These are phyloP conservation scores for Lineus longissimus DNA, from an alignment of 1,140 invertebrate genomes.

Conservation along the genomic window DNA sequence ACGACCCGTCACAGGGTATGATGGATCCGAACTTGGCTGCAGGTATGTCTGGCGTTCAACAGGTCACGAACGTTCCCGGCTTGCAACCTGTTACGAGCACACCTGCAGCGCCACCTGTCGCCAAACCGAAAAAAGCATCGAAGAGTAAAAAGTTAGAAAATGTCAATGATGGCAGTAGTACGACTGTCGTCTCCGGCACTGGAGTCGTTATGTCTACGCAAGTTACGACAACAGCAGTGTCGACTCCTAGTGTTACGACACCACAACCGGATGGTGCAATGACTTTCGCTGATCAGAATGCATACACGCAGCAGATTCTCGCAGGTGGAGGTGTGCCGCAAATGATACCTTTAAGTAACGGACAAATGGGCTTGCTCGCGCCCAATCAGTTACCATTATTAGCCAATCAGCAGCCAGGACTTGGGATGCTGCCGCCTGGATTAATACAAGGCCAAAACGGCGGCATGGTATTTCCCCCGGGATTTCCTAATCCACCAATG, in stretches of 20 bases:
- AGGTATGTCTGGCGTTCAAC: neutral
- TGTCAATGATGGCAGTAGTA: no score
- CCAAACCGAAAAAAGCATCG: constrained; percentile 3
- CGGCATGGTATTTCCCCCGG: constrained; percentile 8
- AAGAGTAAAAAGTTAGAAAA: constrained; percentile 5
- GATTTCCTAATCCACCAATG: constrained; percentile 29
- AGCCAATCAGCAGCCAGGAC: neutral
- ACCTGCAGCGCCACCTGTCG: neutral
- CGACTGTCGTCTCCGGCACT: no score
- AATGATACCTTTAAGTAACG: constrained; percentile 11
- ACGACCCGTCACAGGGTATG: constrained; percentile 28
- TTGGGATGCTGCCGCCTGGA: neutral
- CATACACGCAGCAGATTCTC: neutral
- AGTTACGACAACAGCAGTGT: no score
- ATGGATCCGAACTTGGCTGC: constrained; percentile 3
- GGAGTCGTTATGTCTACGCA: no score
- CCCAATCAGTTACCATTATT: constrained; percentile 3
- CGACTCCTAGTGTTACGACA: no score
- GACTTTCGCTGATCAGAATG: neutral
- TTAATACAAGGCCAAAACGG: neutral
- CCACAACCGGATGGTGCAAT: neutral
- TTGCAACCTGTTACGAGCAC: neutral
- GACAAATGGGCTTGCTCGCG: constrained; percentile 5
- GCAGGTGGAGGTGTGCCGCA: neutral
- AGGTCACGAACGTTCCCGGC: neutral